Evolutionary conservation across 2,113 vertebrate genomes (phyloP).

Genomic region (Ancistrus triradiatus): DNA sequence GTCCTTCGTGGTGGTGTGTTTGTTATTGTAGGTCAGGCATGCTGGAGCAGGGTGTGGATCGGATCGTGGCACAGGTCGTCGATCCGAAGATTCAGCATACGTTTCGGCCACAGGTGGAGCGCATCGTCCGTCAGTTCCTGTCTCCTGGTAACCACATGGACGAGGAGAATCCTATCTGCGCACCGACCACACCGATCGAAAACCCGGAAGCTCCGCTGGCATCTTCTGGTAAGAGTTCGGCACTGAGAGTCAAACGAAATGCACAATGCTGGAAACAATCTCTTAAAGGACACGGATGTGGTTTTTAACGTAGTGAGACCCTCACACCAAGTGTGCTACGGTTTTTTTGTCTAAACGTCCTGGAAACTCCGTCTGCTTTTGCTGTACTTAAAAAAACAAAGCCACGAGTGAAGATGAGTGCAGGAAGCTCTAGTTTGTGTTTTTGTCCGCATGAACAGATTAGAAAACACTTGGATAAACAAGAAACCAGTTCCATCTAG

Average conservation of each 20-base stretch:
- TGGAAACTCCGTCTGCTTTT: no score
- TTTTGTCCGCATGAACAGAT: no score
- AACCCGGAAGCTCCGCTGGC: constrained; percentile 66
- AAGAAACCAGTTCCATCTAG: no score
- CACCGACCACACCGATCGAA: constrained; percentile 60
- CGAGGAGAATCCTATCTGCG: constrained; percentile 51
- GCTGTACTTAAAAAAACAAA: no score
- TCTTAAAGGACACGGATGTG: no score
- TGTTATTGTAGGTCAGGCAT: constrained; percentile 85
- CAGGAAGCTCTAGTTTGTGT: no score
- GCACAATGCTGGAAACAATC: no score
- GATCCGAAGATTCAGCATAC: constrained; percentile 97
- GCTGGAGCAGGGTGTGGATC: constrained; percentile 96
- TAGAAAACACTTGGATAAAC: no score
- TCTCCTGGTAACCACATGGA: constrained; percentile 83
- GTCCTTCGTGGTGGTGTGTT: not conserved
- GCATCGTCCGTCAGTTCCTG: constrained; percentile 90
- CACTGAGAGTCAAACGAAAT: not conserved
- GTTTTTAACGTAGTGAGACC: no score
- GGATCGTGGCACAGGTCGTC: constrained; percentile 97
- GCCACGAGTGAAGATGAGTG: no score
- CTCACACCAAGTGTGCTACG: no score
- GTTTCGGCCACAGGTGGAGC: constrained; percentile 95
- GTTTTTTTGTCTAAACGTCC: no score
- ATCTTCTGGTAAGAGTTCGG: constrained; percentile 68